Evolutionary conservation across 92 coral and sea anemone genomes (phyloP).

Genomic region (Epizoanthus illoricatus): DNA sequence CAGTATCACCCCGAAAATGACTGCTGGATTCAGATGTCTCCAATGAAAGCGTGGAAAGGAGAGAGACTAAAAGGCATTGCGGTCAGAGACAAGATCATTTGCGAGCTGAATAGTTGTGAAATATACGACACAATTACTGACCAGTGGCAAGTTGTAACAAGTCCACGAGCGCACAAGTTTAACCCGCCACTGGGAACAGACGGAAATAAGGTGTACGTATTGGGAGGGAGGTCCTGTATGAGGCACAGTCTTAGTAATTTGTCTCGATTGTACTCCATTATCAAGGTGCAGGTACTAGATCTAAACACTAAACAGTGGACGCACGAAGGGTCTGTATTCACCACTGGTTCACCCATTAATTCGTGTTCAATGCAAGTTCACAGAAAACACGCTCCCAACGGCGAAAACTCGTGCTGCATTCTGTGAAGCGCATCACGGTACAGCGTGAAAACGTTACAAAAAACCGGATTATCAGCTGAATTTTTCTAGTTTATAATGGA

Average conservation of each 20-base stretch:
- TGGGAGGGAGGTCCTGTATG: conserved; percentile 30
- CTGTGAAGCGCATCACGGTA: conserved; percentile 1
- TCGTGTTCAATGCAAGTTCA: conserved; percentile 36
- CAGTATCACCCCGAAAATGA: conserved; percentile 8
- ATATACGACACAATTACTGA: conserved; percentile 18
- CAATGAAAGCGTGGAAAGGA: conserved; percentile 19
- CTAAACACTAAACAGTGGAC: conserved; percentile 15
- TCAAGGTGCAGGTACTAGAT: conserved; percentile 35
- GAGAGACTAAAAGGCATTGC: conserved; percentile 32
- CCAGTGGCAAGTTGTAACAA: conserved; percentile 7
- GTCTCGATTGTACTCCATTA: conserved; percentile 29
- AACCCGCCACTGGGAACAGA: conserved; percentile 31
- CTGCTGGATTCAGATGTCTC: conserved; percentile 18
- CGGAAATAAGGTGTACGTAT: conserved; percentile 24
- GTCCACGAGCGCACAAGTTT: conserved; percentile 40
- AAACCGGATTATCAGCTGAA: no score
- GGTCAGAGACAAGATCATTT: conserved; percentile 33
- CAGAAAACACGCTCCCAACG: conserved; percentile 4
- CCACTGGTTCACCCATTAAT: conserved; percentile 29
- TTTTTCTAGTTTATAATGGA: no score
- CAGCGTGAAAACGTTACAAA: no score
- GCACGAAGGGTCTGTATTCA: conserved; percentile 31
- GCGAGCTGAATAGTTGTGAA: conserved; percentile 27
- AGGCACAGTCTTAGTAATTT: conserved; percentile 31
- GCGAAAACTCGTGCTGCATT: conserved; percentile 20